These are phyloP conservation scores for Choloepus didactylus DNA, from an alignment of 2,797 vertebrate species.

Conservation along the genomic window DNA sequence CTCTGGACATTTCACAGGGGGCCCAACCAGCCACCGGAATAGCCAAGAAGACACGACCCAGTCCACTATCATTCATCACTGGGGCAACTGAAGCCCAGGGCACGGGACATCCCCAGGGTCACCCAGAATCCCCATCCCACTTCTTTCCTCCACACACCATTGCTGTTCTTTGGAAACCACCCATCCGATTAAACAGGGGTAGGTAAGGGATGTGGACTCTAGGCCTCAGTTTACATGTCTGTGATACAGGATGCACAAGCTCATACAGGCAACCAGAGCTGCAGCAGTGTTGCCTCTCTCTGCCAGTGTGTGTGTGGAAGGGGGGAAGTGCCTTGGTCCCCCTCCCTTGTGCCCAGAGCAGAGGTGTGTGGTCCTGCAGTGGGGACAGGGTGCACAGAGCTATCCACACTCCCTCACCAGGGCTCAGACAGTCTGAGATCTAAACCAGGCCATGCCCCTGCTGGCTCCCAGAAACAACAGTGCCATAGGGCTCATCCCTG, in stretches of 20 bases:
- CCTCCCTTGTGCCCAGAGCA: not conserved
- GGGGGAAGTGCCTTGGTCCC: not conserved
- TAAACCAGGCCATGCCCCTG: no score
- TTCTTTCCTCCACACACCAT: no score
- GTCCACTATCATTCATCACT: not conserved
- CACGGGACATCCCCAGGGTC: not conserved
- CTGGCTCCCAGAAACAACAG: not conserved
- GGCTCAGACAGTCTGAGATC: not conserved
- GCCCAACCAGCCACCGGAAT: not conserved
- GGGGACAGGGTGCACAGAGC: not conserved
- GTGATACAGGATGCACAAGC: not conserved
- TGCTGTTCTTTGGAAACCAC: not conserved
- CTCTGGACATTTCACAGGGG: not conserved
- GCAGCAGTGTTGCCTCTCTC: not conserved
- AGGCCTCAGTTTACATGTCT: not conserved
- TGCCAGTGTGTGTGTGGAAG: not conserved
- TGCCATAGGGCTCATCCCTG: not conserved
- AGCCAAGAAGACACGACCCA: not conserved
- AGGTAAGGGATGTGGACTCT: not conserved
- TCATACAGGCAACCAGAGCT: not conserved
- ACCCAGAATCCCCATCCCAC: accelerated
- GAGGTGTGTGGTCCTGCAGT: no score
- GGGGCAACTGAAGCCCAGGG: not conserved
- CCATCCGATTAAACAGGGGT: not conserved
- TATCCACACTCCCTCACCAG: not conserved